Evolutionary conservation across 2,888 invertebrate species (phyloP), one percentile per base, ranked within the genome.

Genomic region (Mythimna albipuncta): DNA sequence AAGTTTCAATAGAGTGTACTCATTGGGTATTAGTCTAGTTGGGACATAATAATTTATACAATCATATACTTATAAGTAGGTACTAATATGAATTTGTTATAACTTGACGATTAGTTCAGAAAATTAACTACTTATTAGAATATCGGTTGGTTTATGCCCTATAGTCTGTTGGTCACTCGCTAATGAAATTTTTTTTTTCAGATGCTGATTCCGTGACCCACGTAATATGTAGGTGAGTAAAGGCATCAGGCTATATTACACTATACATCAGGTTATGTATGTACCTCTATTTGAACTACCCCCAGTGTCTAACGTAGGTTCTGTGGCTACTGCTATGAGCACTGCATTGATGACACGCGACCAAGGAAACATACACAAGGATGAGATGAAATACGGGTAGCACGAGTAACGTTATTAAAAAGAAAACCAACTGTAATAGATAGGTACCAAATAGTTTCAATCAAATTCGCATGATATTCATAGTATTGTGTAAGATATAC

Each of bases 201-300:
- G 89, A 87, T 88, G 81, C 78, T 81, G 77, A 65, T 66, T 76
- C 72, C 64, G 77, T 79, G 70, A 44, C 85, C 85, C 84, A 82
- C 82, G 73, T 87, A 89, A 88, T 78, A 93, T 91, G 90, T 89
- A 91, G 91, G 93, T 92, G 69, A 92, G 91, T 76, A 54, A 61
- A 21, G 26, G 10, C 26, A 74, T 2, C 44, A 59, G 38, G n/a
- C 57, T 64, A 52, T 32, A 35, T 50, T 38, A 19, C 35, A 19
- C 47, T n/a, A 47, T 52, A 11, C 5, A 32, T 32, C 32, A 32
- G 26, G 35, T 32, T n/a, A 44, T 32, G 38, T 21, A 44, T 21
- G 16, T 21, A 13, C 10, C 9, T 44, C 11, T 32, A 6, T 32
- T 38, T 32, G 38, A 64, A 13, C 10, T 2, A 55, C 57, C 75